Conservation (phyloP, 2,888 invertebrate genomes). For the Catonia carolina region DNA sequence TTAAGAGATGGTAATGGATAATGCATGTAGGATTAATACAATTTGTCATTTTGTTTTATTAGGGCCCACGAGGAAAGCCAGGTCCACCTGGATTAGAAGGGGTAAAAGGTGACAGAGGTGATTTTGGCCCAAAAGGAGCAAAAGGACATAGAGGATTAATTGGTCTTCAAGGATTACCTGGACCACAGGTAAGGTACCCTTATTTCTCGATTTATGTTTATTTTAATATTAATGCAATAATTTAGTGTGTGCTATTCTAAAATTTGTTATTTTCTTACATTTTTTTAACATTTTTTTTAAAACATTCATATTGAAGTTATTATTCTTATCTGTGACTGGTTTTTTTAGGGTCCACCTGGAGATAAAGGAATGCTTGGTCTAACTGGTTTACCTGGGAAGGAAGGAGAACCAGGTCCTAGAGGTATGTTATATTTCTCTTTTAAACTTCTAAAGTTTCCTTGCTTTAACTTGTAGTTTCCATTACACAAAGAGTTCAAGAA, state of each 20-base stretch:
- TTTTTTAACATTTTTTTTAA: no score
- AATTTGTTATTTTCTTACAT: no score
- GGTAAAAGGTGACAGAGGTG: slow-evolving; percentile 53
- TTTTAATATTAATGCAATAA: background rate
- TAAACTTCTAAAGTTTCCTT: no score
- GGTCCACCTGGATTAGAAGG: slow-evolving; percentile 72
- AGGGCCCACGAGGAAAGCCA: slow-evolving; percentile 68
- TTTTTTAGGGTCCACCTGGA: slow-evolving; percentile 51
- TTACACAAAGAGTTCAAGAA: no score
- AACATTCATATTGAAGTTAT: no score
- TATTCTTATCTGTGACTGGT: no score
- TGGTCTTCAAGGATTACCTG: slow-evolving; percentile 73
- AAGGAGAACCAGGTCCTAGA: slow-evolving; percentile 65
- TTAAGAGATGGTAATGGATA: no score
- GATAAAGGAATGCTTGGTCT: slow-evolving; percentile 57
- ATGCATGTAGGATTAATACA: no score
- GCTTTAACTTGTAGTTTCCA: no score
- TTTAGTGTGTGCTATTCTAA: no score
- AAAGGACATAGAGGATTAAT: slow-evolving; percentile 80
- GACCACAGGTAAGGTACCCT: slow-evolving; percentile 46
- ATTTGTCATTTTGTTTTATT: no score
- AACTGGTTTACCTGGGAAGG: slow-evolving; percentile 65
- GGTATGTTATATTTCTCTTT: no score
- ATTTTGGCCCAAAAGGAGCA: slow-evolving; percentile 61
- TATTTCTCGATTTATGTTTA: background rate